A percentile compares a stretch with the other conserved stretches of the same genome.
Conservation (phyloP, 2,797 vertebrate species). For the Psittacula derbiana region DNA sequence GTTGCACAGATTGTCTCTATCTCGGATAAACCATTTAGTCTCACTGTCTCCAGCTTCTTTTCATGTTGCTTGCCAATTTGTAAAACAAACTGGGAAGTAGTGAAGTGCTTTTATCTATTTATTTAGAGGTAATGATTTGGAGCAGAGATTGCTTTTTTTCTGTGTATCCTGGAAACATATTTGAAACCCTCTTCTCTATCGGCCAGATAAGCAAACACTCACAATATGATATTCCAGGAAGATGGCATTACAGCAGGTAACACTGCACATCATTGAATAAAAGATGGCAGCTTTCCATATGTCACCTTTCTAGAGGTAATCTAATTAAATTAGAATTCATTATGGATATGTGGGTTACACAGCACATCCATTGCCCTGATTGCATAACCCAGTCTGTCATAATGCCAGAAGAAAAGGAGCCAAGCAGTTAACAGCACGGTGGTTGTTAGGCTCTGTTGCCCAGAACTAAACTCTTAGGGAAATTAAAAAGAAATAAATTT, state of each 20-base stretch:
- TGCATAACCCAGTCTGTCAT: background rate
- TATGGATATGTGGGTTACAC: background rate
- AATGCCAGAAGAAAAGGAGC: background rate
- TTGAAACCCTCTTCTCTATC: background rate
- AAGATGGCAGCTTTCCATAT: constrained; percentile 11
- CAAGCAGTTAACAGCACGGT: background rate
- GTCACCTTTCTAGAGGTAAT: background rate
- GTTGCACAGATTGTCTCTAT: background rate
- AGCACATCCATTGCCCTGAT: background rate
- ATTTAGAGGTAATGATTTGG: background rate
- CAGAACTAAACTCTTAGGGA: background rate
- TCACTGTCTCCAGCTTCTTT: background rate
- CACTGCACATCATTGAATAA: background rate
- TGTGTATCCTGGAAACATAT: background rate
- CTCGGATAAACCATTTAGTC: background rate
- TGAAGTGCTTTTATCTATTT: background rate
- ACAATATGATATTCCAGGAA: background rate
- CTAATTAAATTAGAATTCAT: constrained; percentile 18
- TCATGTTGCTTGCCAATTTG: background rate
- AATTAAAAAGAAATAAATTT: background rate
- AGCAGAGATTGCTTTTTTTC: background rate
- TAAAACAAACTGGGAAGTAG: background rate
- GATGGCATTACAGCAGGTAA: background rate
- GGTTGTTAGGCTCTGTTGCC: background rate
- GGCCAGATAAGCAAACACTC: background rate